A percentile compares a stretch with the other conserved stretches of the same genome.
These are phyloP conservation scores for Hydroisotoma schaefferi DNA, from an alignment of 2,888 invertebrate genomes.

Conservation along the genomic window DNA sequence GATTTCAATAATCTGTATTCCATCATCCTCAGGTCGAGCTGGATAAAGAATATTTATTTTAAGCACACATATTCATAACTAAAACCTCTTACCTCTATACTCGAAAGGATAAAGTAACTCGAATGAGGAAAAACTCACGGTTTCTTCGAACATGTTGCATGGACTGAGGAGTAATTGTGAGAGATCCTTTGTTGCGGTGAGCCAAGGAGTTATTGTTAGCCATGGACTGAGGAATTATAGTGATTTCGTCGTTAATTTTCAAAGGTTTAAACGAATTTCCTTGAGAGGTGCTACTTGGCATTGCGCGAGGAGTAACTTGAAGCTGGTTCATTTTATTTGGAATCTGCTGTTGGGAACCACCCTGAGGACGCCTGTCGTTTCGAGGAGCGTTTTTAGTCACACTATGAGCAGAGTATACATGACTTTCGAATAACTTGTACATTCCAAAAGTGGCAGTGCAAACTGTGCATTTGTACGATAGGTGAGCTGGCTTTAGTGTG, in stretches of 20 bases:
- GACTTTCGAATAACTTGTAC: conserved; percentile 92
- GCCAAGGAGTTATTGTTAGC: conserved; percentile 51
- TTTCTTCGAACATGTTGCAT: conserved; percentile 28
- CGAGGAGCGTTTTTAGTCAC: conserved; percentile 66
- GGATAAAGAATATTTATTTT: too few species aligned
- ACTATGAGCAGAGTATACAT: conserved; percentile 89
- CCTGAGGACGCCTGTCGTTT: conserved; percentile 29
- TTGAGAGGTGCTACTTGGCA: conserved; percentile 24
- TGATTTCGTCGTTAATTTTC: conserved; percentile 84
- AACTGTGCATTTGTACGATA: conserved; percentile 92
- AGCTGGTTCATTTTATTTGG: conserved; percentile 49
- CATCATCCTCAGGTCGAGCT: conserved; percentile 47
- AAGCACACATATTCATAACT: too few species aligned
- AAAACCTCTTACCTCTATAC: too few species aligned
- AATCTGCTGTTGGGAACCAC: conserved; percentile 51
- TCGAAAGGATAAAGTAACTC: too few species aligned
- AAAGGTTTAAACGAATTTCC: conserved; percentile 63
- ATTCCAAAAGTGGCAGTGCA: conserved; percentile 92
- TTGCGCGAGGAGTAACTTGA: conserved; percentile 37
- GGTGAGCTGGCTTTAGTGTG: conserved; percentile 85
- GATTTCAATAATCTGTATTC: conserved; percentile 48
- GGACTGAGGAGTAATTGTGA: conserved; percentile 46
- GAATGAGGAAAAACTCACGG: conserved; percentile 34
- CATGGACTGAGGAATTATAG: conserved; percentile 76
- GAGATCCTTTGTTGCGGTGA: conserved; percentile 45